phyloP scores from a whole-genome alignment of 2,797 vertebrate genomes.

The Hyperoplus immaculatus region DNA sequence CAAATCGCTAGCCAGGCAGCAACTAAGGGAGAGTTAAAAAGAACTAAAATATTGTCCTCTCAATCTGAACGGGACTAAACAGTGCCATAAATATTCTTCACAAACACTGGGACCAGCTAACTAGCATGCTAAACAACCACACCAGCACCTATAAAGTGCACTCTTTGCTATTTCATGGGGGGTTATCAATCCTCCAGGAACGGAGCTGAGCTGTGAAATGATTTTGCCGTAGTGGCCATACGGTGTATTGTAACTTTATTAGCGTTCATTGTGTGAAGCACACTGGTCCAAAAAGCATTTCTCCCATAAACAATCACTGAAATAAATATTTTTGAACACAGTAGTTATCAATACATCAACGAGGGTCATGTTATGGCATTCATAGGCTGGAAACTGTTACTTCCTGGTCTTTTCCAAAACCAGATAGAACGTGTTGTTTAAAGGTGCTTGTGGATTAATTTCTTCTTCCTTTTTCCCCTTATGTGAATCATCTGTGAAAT shows the following conservation, averaged over 20 bases:
- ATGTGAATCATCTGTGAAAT: constrained; percentile 1
- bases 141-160: too few species aligned
- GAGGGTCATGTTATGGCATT: not conserved
- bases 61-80: not conserved
- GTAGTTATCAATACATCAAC: not conserved
- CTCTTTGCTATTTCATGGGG: too few species aligned
- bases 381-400: not conserved
- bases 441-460: not conserved
- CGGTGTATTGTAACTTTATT: too few species aligned
- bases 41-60: not conserved
- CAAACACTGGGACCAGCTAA: not conserved
- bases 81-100: not conserved
- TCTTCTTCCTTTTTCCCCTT: not conserved
- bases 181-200: too few species aligned
- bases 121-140: too few species aligned
- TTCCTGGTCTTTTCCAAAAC: not conserved
- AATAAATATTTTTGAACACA: not conserved
- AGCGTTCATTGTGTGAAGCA: too few species aligned
- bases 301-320: too few species aligned
- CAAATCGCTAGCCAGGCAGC: not conserved
- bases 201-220: too few species aligned
- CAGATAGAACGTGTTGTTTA: not conserved
- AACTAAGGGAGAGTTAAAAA: not conserved
- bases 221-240: too few species aligned
- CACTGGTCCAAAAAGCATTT: too few species aligned